Evolutionary conservation across 2,888 invertebrate species (phyloP).

Genomic region (Harpagoxenus sublaevis): DNA sequence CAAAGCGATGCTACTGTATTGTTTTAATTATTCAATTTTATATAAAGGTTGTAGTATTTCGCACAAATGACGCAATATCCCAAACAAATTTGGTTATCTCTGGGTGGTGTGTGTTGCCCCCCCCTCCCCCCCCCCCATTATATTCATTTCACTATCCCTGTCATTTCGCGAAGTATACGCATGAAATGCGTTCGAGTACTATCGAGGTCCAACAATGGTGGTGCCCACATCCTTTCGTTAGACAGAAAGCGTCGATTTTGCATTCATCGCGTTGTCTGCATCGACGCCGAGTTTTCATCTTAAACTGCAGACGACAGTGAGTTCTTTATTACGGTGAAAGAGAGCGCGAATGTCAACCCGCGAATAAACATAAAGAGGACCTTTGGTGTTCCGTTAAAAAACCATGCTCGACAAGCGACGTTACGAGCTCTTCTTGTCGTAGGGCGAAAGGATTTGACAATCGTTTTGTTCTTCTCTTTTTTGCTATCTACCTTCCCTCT

Average conservation of each 20-base stretch:
- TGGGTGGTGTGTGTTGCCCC: not conserved
- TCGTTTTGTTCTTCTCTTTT: slow-evolving; percentile 46
- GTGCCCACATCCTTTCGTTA: slow-evolving; percentile 63
- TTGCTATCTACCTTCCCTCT: slow-evolving; percentile 7
- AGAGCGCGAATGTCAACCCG: slow-evolving; percentile 59
- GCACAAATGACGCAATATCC: slow-evolving; percentile 19
- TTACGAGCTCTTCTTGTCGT: slow-evolving; percentile 32
- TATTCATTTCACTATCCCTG: slow-evolving; percentile 48
- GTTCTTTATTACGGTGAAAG: slow-evolving; percentile 64
- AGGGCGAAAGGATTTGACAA: slow-evolving; percentile 58
- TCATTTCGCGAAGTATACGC: slow-evolving; percentile 17
- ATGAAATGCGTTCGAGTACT: slow-evolving; percentile 45
- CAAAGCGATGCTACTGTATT: not conserved
- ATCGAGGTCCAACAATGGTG: slow-evolving; percentile 64
- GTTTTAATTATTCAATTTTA: slow-evolving; percentile 2
- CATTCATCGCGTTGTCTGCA: slow-evolving; percentile 67
- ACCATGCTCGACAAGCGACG: slow-evolving; percentile 53
- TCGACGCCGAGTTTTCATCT: slow-evolving; percentile 68
- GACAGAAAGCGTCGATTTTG: slow-evolving; percentile 61
- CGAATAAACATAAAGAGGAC: slow-evolving; percentile 62
- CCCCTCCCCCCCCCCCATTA: too few relatives aligned
- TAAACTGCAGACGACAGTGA: slow-evolving; percentile 73
- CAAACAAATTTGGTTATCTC: slow-evolving; percentile 19
- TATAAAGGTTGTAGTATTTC: not conserved
- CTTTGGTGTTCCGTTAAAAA: slow-evolving; percentile 37